Percentiles rank a stretch among this genome's conserved stretches.
Conservation (phyloP, 2,113 vertebrate genomes). For the zebrafish (Danio rerio) region GRCz12tu NC_133198.1:26261501-26262000, state of each 20-base stretch:
- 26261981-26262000: too few relatives aligned
- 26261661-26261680: conserved; percentile 78
- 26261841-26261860: too few relatives aligned
- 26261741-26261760: conserved; percentile 70
- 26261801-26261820: neutral
- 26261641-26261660: conserved; percentile 48
- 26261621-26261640: conserved; percentile 62
- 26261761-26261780: conserved; percentile 65
- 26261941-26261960: too few relatives aligned
- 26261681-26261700: conserved; percentile 83
- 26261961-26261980: too few relatives aligned
- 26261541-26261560: conserved; percentile 78
- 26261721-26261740: conserved; percentile 79
- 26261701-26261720: conserved; percentile 80
- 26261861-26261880: too few relatives aligned
- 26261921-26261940: too few relatives aligned
- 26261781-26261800: conserved; percentile 64
- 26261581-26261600: conserved; percentile 71
- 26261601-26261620: conserved; percentile 75
- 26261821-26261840: too few relatives aligned
- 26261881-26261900: too few relatives aligned
- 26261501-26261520: conserved; percentile 52
- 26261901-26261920: too few relatives aligned
- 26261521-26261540: conserved; percentile 74
- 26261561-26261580: conserved; percentile 79